Base-by-base conservation (phyloP, 2,888 invertebrate genomes). In the Apodemia mormo region DNA sequence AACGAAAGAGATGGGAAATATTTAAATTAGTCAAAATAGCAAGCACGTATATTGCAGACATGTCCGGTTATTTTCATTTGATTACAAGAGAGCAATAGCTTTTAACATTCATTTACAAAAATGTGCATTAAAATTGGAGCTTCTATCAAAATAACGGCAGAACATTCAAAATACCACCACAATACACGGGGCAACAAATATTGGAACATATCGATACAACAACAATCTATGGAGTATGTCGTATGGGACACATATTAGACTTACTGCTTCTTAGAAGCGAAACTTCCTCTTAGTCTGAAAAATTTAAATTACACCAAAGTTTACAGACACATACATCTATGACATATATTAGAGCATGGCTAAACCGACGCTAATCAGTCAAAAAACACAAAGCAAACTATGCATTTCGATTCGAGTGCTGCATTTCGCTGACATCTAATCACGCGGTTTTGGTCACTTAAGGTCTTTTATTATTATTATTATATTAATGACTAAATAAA, bases 261-360 rank as follows among this genome's bases (percentile, higher is more conserved):
- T 77, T 74, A 77, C 77, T 76, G 77, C 56, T 77, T 77, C 68
- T 74, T 75, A 64, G 71, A 72, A 71, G 70, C 72, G 69, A 76
- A 74, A 68, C 71, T 71, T 70, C 72, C 73, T 72, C 74, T 77
- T 43, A 77, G 70, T 68, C 76, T 76, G 77, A 70, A 76, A 71
- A 71, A 49, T 22, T 64, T 66, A 65, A 68, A 49, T 69, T 52
- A 22, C 40, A 45, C 9, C n/a, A 61, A 61, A 14, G 14, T 61
- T 30, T 61, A 58, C 58, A 58, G 6, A n/a, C 6, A 52, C 5
- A 52, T 52, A n/a, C n/a, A 14, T n/a, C n/a, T 7, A 52, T n/a
- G 3, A 4, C 0, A 7, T 52, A n/a, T 6, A 6, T n/a, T n/a
- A 52, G 52, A 52, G 6, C 4, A 4, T 7, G 52, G 7, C 1